phyloP scores from a whole-genome alignment of 2,888 invertebrate genomes.

The Diarsia mendica region DNA sequence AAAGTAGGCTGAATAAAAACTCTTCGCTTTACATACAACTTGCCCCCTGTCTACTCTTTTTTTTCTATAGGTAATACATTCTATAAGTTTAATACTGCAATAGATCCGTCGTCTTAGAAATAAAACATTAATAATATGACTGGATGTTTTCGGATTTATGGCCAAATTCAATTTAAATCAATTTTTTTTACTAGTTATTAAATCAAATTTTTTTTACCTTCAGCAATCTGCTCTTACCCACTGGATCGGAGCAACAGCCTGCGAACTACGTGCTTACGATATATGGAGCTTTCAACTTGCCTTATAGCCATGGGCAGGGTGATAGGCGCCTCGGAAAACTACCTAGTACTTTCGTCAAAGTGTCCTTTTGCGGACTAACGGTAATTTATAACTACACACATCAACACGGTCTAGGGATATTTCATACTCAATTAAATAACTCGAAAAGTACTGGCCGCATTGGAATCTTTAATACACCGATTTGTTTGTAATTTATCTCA shows the following conservation, averaged over 20 bases:
- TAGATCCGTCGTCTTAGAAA: not conserved
- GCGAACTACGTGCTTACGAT: slow-evolving; percentile 90
- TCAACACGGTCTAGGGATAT: too few species aligned
- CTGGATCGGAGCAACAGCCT: slow-evolving; percentile 88
- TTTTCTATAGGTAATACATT: not conserved
- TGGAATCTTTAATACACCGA: too few species aligned
- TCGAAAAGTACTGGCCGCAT: too few species aligned
- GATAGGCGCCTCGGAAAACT: slow-evolving; percentile 75
- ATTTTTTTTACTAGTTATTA: not conserved
- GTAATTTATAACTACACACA: slow-evolving; percentile 68
- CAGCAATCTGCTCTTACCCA: slow-evolving; percentile 93
- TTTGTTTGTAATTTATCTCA: too few species aligned
- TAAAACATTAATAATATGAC: not conserved
- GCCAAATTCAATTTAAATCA: not conserved
- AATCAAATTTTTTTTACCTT: slow-evolving; percentile 23
- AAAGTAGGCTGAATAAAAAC: too few species aligned
- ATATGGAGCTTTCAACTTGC: slow-evolving; percentile 86
- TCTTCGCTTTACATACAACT: not conserved
- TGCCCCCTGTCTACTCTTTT: too few species aligned
- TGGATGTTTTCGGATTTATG: not conserved
- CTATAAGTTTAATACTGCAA: not conserved
- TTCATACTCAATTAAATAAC: too few species aligned
- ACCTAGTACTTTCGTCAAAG: slow-evolving; percentile 79
- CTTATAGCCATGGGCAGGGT: slow-evolving; percentile 67
- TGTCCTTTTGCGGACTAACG: slow-evolving; percentile 81